Evolutionary conservation across 2,888 invertebrate species (phyloP).

Genomic region (Chydorus sphaericus): DNA sequence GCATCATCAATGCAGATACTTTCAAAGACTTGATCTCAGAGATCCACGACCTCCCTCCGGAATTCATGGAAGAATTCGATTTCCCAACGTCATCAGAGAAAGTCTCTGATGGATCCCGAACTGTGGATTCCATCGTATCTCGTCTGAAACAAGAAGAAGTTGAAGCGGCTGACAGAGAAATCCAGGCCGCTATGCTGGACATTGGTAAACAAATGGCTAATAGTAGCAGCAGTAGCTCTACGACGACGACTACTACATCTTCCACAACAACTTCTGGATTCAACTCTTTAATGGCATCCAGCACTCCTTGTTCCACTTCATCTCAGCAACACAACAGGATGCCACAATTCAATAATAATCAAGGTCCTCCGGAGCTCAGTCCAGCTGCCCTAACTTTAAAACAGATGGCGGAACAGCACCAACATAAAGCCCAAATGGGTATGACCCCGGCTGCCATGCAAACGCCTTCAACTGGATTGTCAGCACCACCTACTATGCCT

Average conservation of each 20-base stretch:
- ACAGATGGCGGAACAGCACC: constrained; percentile 94
- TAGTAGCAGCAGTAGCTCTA: background rate
- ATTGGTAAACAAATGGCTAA: background rate
- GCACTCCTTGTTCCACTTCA: too few relatives aligned
- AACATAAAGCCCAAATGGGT: constrained; percentile 62
- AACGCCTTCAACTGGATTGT: background rate
- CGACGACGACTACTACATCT: background rate
- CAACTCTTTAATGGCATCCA: background rate
- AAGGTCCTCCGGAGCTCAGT: constrained; percentile 47
- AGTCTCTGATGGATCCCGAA: background rate
- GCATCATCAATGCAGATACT: constrained; percentile 55
- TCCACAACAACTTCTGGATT: background rate
- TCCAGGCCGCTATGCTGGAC: constrained; percentile 13
- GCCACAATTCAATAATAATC: background rate
- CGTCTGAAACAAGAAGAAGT: constrained; percentile 13
- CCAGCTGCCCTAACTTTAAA: constrained; percentile 90
- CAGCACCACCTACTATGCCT: background rate
- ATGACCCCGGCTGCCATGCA: constrained; percentile 27
- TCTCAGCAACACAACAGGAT: too few relatives aligned
- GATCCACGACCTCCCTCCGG: constrained; percentile 64
- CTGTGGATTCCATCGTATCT: background rate
- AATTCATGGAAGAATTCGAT: constrained; percentile 63
- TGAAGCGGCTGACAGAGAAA: constrained; percentile 12
- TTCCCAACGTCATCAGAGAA: constrained; percentile 43
- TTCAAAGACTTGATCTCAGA: constrained; percentile 78